Conservation (phyloP, 1,140 invertebrate species). For the Trinorchestia longiramus region DNA sequence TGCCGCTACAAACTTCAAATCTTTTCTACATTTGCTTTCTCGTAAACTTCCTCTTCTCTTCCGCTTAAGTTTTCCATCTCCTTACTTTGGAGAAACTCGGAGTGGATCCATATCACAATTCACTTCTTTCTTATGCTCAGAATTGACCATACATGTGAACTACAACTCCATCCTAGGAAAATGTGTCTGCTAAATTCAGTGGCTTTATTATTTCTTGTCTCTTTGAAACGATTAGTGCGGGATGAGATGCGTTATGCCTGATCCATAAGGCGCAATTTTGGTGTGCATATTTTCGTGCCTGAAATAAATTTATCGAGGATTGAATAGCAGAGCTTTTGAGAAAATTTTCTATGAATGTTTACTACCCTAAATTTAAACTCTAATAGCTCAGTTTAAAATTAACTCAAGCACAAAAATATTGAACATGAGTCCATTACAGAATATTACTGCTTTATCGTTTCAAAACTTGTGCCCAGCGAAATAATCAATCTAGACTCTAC, state of each 20-base stretch:
- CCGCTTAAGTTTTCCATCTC: not conserved
- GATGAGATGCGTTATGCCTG: not conserved
- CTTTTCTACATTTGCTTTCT: not conserved
- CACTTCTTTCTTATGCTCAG: not conserved
- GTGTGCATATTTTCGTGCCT: not conserved
- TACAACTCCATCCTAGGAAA: not conserved
- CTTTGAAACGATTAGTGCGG: not conserved
- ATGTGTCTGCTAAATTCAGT: not conserved
- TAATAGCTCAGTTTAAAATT: too few species aligned
- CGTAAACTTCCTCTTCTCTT: not conserved
- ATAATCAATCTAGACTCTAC: too few species aligned
- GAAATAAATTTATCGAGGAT: not conserved
- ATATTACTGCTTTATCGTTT: too few species aligned
- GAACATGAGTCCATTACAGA: too few species aligned
- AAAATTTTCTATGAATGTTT: not conserved
- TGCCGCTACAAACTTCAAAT: not conserved
- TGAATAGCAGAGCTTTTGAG: too few species aligned
- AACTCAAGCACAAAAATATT: too few species aligned
- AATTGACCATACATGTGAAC: not conserved
- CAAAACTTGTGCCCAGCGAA: too few species aligned
- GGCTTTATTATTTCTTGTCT: not conserved
- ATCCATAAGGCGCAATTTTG: not conserved
- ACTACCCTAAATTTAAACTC: not conserved
- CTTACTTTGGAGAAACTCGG: not conserved
- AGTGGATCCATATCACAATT: not conserved